Percentiles rank a stretch among this genome's conserved stretches.
These are phyloP conservation scores for Lemur catta DNA, from an alignment of 2,797 vertebrate species.

Conservation along the genomic window DNA sequence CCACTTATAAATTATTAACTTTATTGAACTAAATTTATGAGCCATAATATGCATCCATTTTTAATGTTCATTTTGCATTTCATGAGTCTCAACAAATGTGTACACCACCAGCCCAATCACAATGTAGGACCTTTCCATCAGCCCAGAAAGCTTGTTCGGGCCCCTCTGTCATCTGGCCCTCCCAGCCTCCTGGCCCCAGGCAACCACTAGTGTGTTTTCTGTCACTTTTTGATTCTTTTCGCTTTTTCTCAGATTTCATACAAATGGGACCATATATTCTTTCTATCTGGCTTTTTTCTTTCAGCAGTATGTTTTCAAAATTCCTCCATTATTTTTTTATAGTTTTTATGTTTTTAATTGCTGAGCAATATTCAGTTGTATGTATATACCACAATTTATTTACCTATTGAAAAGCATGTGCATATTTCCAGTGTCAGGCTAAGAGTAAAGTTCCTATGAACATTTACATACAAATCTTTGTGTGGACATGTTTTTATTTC, in stretches of 20 bases:
- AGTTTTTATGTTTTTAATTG: background rate
- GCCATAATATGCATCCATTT: background rate
- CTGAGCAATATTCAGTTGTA: background rate
- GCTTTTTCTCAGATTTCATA: background rate
- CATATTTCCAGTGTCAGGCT: background rate
- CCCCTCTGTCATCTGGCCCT: background rate
- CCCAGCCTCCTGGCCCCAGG: background rate
- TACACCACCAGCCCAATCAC: background rate
- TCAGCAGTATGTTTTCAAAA: background rate
- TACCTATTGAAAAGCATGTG: background rate
- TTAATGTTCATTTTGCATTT: background rate
- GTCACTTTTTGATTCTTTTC: background rate
- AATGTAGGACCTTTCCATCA: background rate
- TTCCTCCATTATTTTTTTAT: background rate
- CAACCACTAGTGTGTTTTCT: background rate
- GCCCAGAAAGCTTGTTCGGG: background rate
- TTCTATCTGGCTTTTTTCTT: background rate
- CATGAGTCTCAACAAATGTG: background rate
- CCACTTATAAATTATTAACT: background rate
- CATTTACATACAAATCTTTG: background rate
- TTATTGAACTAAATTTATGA: background rate
- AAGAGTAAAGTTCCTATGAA: background rate
- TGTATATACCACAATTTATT: background rate
- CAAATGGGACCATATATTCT: background rate
- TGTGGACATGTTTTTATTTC: background rate